phyloP scores from a whole-genome alignment of 2,797 vertebrate genomes.

The Betta splendens region DNA sequence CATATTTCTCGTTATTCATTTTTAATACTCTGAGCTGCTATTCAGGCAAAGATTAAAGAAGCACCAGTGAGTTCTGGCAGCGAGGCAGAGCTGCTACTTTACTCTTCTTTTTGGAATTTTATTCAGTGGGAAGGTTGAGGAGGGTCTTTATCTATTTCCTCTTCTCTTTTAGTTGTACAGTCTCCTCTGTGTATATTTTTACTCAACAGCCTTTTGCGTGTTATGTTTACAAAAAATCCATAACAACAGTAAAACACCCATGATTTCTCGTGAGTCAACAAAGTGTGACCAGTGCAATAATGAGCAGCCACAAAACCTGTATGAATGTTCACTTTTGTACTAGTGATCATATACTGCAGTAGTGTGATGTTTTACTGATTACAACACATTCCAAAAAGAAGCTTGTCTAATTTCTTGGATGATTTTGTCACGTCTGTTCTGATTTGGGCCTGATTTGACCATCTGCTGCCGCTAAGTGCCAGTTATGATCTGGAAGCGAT shows the following conservation, averaged over 20 bases:
- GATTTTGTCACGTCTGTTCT: too few species aligned
- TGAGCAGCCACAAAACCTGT: too few species aligned
- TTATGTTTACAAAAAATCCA: too few species aligned
- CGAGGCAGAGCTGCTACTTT: conserved; percentile 27
- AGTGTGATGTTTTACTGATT: too few species aligned
- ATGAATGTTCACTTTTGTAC: too few species aligned
- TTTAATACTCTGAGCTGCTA: conserved; percentile 52
- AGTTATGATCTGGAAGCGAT: not conserved
- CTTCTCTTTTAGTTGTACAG: not conserved
- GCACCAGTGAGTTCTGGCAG: conserved; percentile 30
- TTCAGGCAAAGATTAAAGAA: conserved; percentile 49
- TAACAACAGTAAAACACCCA: too few species aligned
- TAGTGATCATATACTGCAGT: too few species aligned
- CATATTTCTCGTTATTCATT: conserved; percentile 49
- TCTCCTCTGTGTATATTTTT: not conserved
- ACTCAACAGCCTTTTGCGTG: too few species aligned
- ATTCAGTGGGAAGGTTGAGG: conserved; percentile 11
- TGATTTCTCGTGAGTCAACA: too few species aligned
- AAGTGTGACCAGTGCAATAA: too few species aligned
- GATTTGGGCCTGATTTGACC: not conserved
- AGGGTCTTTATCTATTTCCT: not conserved
- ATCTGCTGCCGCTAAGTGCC: not conserved
- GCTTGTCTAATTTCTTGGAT: too few species aligned
- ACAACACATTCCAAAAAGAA: too few species aligned
- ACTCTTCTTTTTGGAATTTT: conserved; percentile 25